Percentiles rank a stretch among this genome's conserved stretches.
Conservation (phyloP, 2,797 vertebrate genomes). For the Adelosebastes latens region DNA sequence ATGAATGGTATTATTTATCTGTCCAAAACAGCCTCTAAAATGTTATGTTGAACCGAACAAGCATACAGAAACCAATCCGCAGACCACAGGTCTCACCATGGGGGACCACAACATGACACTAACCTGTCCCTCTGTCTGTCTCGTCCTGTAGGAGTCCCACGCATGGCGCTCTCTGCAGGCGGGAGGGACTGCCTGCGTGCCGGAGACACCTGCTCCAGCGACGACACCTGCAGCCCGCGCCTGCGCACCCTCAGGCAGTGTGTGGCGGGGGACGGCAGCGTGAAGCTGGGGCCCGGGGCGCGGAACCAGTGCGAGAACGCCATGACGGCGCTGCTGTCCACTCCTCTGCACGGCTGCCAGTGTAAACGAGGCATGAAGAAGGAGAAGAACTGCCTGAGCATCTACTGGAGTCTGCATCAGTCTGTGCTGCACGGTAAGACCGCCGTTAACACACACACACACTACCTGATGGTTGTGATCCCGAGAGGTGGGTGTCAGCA, state of each 20-base stretch:
- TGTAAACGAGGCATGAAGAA: conserved; percentile 94
- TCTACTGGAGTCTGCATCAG: conserved; percentile 95
- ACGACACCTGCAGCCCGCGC: conserved; percentile 90
- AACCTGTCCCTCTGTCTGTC: background rate
- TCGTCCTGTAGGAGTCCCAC: conserved; percentile 79
- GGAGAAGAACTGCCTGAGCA: conserved; percentile 93
- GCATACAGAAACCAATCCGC: background rate
- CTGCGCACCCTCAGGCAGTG: conserved; percentile 93
- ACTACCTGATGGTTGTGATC: background rate
- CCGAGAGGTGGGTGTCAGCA: background rate
- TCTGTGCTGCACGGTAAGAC: conserved; percentile 87
- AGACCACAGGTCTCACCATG: background rate
- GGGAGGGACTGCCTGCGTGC: conserved; percentile 90
- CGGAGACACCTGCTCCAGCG: conserved; percentile 89
- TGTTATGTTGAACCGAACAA: background rate
- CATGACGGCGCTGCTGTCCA: conserved; percentile 89
- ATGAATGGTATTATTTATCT: background rate
- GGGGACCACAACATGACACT: background rate
- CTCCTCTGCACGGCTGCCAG: conserved; percentile 90
- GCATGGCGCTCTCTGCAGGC: conserved; percentile 63
- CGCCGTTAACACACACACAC: background rate
- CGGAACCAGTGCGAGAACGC: conserved; percentile 91
- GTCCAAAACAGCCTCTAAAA: background rate
- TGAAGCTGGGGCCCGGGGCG: conserved; percentile 89
- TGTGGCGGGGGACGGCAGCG: conserved; percentile 90